Conservation (phyloP, 2,888 invertebrate species). For the Drosophila recens region DNA sequence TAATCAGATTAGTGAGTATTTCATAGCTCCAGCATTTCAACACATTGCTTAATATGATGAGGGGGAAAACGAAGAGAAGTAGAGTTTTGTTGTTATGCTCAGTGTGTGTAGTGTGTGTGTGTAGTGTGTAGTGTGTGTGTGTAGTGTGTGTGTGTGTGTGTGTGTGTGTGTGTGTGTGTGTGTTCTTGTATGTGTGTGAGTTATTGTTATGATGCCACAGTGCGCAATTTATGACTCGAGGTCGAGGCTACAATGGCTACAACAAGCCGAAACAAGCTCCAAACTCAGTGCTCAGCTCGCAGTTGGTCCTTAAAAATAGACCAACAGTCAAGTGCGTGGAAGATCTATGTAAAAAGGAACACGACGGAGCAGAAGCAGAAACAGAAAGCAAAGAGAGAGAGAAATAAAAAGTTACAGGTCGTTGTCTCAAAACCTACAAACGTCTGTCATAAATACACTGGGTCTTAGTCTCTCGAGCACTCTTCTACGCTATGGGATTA, state of each 20-base stretch:
- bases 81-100: conserved; percentile 18
- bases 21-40: not conserved
- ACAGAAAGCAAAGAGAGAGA: not conserved
- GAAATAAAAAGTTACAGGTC: conserved; percentile 23
- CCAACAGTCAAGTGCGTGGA: conserved; percentile 36
- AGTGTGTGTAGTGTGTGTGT: conserved; percentile 46
- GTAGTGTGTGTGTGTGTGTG: no score
- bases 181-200: conserved; percentile 46
- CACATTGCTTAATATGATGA: conserved; percentile 5
- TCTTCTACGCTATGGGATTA: conserved; percentile 76
- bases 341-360: conserved; percentile 5
- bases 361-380: not conserved
- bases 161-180: conserved; percentile 43
- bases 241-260: conserved; percentile 52
- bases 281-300: conserved; percentile 11
- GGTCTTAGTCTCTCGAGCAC: conserved; percentile 71
- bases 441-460: conserved; percentile 71
- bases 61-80: conserved; percentile 2
- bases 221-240: conserved; percentile 77
- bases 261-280: conserved; percentile 37
- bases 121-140: no score
- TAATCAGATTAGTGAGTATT: conserved; percentile 6
- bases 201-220: conserved; percentile 81
- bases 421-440: conserved; percentile 53
- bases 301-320: conserved; percentile 69